Base-by-base conservation (phyloP, 53 echinoderm and acorn worm genomes). In the Actinopyga echinites region DNA sequence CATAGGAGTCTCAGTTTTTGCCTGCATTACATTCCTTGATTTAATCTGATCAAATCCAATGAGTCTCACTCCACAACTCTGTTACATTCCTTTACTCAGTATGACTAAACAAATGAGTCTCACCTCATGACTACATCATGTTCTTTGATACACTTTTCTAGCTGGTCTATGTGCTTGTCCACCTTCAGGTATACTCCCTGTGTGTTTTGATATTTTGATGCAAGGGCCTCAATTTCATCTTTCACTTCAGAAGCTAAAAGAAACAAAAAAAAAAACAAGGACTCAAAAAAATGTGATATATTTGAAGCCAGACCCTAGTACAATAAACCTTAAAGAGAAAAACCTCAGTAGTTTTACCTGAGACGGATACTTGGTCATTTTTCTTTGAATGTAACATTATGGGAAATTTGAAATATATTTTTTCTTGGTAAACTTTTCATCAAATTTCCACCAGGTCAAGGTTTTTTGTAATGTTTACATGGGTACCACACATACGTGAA, bases 101-200 rank as follows among this genome's bases (percentile, higher is more conserved):
- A 21, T 28, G 5, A 8, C 17, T 62, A 29, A 30, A 29, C 11
- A 2, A 62, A 25, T 26, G 22, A 62, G 28, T 30, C 61, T 91
- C 63, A 96, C 96, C 97, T 97, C 58, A 97, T 90, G 24, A 94
- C 92, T 26, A 97, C 31, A 74, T 97, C 93, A 94, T 96, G 94
- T 56, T 94, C 94, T 56, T 94, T 88, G 82, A 94, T 86, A 34
- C 77, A 83, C 34, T 94, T 93, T 34, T 82, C 65, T 24, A 89
- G 66, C 40, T 87, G 83, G 10, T 92, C 94, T 55, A 30, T 63
- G 26, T 97, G 94, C 32, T 59, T 80, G 43, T 87, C 89, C 17
- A 97, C 88, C 49, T 97, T 94, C 13, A 94, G 44, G 59, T 97
- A 93, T 5, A 92, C 28, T 8, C 93, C 81, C 56, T 25, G 56